Percentiles rank a stretch among this genome's conserved stretches.
These are phyloP conservation scores for Leontopithecus rosalia DNA, from an alignment of 2,797 vertebrate species.

Conservation along the genomic window DNA sequence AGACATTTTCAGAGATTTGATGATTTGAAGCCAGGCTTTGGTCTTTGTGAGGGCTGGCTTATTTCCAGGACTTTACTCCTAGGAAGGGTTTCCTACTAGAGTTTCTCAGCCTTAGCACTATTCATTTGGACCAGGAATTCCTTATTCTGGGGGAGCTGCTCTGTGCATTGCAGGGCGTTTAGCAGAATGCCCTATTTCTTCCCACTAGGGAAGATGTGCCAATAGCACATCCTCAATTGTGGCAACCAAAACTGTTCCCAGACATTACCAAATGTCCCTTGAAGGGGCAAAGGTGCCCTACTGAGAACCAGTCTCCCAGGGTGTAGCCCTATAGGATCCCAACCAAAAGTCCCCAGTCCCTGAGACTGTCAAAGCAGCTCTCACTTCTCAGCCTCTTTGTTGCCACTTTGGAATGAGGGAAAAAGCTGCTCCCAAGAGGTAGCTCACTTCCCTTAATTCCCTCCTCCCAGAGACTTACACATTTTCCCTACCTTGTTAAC, in stretches of 20 bases:
- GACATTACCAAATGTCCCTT: not conserved
- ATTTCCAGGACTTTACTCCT: not conserved
- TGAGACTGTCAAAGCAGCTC: not conserved
- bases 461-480: not conserved
- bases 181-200: not conserved
- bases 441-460: not conserved
- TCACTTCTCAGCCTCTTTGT: not conserved
- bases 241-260: not conserved
- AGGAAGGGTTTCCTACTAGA: not conserved
- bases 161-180: not conserved
- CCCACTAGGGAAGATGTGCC: not conserved
- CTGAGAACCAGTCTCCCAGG: not conserved
- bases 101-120: not conserved
- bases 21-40: not conserved
- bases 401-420: not conserved
- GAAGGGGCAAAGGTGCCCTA: not conserved
- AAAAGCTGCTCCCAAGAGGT: rapidly evolving
- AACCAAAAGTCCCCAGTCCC: not conserved
- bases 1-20: not conserved
- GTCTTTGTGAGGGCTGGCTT: not conserved
- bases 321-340: not conserved
- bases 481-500: not conserved
- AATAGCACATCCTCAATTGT: not conserved
- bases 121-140: not conserved
- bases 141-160: not conserved